Conservation (phyloP, 2,888 invertebrate species). For the Amphiduros pacificus region DNA sequence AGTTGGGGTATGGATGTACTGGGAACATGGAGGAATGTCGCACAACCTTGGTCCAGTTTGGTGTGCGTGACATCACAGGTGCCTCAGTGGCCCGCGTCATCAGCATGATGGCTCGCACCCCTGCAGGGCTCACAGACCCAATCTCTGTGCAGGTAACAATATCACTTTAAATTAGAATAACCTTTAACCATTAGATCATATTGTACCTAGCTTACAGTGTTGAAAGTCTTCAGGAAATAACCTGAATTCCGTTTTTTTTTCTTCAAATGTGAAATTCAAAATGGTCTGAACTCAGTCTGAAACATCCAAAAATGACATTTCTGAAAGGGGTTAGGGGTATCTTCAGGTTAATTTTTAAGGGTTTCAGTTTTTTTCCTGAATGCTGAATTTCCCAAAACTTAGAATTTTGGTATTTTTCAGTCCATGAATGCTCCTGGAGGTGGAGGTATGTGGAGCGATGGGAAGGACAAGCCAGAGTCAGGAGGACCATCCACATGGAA, state of each 20-base stretch:
- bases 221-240: no score
- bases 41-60: constrained; percentile 78
- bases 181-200: no score
- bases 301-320: no score
- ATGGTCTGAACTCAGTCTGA: no score
- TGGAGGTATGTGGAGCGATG: constrained; percentile 48
- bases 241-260: no score
- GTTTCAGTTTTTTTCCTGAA: no score
- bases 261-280: no score
- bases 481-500: constrained; percentile 76
- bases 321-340: no score
- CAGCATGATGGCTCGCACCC: constrained; percentile 64
- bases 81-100: constrained; percentile 75
- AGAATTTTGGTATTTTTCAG: constrained; percentile 5
- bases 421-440: constrained; percentile 16
- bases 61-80: constrained; percentile 76
- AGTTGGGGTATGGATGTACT: constrained; percentile 90
- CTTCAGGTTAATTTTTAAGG: no score
- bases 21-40: constrained; percentile 65
- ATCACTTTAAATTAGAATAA: no score
- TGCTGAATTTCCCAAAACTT: no score
- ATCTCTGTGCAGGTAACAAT: constrained; percentile 39
- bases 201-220: no score
- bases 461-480: constrained; percentile 45
- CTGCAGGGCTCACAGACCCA: constrained; percentile 72